These are phyloP conservation scores for Anas platyrhynchos DNA, from an alignment of 2,113 vertebrate species.

Conservation along the genomic window DNA sequence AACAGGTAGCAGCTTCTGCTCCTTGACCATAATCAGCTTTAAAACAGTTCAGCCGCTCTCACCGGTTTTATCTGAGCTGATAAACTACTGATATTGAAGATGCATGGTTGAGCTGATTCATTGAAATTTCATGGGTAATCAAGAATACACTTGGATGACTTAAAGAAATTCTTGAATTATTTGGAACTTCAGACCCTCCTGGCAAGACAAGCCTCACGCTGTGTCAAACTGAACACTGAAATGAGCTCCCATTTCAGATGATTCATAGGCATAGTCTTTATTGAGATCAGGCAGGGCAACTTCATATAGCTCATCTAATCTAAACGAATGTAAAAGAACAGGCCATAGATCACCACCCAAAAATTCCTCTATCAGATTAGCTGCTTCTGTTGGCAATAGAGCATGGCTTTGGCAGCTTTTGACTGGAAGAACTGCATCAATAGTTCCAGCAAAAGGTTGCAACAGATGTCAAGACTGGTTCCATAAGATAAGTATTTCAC, in stretches of 20 bases:
- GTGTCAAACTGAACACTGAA: background rate
- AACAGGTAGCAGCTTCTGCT: background rate
- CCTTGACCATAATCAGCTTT: background rate
- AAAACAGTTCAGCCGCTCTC: background rate
- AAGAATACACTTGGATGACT: background rate
- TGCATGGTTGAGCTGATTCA: background rate
- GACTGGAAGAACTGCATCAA: background rate
- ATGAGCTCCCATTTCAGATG: background rate
- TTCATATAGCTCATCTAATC: background rate
- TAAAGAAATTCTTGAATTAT: background rate
- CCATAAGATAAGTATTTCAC: background rate
- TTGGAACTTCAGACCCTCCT: background rate
- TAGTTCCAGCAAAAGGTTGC: background rate
- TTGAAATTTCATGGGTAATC: background rate
- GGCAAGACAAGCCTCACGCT: background rate
- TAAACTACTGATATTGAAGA: background rate
- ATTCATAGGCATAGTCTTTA: background rate
- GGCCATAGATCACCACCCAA: background rate
- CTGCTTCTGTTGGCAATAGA: background rate
- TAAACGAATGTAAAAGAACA: background rate
- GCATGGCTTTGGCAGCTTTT: background rate
- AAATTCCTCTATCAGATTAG: background rate
- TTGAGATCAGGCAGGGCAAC: background rate
- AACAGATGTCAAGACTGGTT: background rate
- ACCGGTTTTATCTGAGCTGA: background rate